Percentiles rank a stretch among this genome's conserved stretches.
These are phyloP conservation scores for Apodemia mormo DNA, from an alignment of 2,888 invertebrate species.

Conservation along the genomic window DNA sequence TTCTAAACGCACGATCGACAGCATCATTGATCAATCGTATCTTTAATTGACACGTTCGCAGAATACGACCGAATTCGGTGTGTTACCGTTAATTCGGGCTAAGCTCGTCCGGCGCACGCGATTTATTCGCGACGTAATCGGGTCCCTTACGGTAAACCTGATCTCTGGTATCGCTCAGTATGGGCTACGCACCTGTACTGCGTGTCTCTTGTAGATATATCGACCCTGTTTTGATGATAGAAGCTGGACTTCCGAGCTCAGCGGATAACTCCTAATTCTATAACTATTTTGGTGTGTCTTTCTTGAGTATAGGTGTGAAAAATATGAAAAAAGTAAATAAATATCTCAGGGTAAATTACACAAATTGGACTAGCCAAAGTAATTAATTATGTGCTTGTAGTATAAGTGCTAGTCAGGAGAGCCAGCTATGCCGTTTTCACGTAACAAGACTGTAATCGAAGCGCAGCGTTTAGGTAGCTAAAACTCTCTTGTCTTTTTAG, in stretches of 20 bases:
- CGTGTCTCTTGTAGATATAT: constrained; percentile 30
- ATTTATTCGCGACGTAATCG: constrained; percentile 75
- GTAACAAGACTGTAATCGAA: no score
- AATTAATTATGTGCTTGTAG: no score
- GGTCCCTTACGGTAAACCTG: constrained; percentile 65
- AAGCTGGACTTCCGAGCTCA: constrained; percentile 14
- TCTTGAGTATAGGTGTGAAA: no score
- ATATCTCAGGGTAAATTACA: no score
- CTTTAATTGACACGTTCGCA: constrained; percentile 44
- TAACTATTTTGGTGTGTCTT: no score
- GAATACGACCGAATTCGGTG: constrained; percentile 60
- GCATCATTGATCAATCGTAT: constrained; percentile 38
- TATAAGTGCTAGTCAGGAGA: no score
- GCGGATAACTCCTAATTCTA: no score
- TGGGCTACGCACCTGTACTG: constrained; percentile 33
- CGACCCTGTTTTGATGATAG: constrained; percentile 28
- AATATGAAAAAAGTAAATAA: no score
- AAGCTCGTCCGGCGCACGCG: constrained; percentile 48
- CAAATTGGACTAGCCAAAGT: no score
- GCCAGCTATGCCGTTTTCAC: no score
- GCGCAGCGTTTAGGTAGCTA: no score
- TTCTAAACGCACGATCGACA: constrained; percentile 23
- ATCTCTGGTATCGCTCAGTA: constrained; percentile 40
- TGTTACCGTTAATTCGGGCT: constrained; percentile 62
- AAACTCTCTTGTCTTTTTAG: no score